Evolutionary conservation across 2,888 invertebrate genomes (phyloP).

Genomic region (Drosophila pegasa): DNA sequence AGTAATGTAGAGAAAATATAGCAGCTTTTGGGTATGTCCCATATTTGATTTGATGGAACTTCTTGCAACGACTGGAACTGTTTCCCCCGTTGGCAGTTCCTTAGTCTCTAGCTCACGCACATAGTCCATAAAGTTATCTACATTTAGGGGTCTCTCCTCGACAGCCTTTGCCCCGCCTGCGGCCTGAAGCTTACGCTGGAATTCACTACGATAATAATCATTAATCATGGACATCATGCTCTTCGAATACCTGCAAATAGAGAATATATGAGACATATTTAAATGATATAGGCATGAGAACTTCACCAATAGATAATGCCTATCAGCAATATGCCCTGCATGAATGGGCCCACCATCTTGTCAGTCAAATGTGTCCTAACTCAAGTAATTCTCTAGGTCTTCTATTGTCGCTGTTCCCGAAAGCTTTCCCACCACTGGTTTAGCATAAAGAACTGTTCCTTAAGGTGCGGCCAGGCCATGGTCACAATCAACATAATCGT

Average conservation of each 20-base stretch:
- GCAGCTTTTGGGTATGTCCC: conserved; percentile 21
- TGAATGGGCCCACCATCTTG: conserved; percentile 88
- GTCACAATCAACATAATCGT: conserved; percentile 90
- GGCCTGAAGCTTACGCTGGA: conserved; percentile 85
- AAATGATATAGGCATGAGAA: conserved; percentile 82
- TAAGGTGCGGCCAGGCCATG: conserved; percentile 90
- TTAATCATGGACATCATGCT: conserved; percentile 90
- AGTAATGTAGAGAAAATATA: conserved; percentile 56
- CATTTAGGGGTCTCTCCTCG: conserved; percentile 46
- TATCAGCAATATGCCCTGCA: conserved; percentile 88
- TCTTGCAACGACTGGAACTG: neutral
- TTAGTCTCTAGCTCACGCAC: conserved; percentile 62
- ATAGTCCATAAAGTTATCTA: conserved; percentile 76
- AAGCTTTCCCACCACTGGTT: conserved; percentile 85
- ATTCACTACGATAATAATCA: conserved; percentile 90
- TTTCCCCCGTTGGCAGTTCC: neutral
- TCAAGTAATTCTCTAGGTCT: conserved; percentile 16
- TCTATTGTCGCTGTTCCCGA: conserved; percentile 44
- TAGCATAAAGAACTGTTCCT: conserved; percentile 86
- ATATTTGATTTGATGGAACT: neutral
- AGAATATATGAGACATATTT: neutral
- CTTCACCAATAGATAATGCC: conserved; percentile 90
- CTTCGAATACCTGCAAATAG: conserved; percentile 59
- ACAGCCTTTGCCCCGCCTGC: conserved; percentile 18
- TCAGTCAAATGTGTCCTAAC: conserved; percentile 36